These are phyloP conservation scores for Prionailurus viverrinus DNA, from an alignment of 2,113 vertebrate species.

Conservation along the genomic window DNA sequence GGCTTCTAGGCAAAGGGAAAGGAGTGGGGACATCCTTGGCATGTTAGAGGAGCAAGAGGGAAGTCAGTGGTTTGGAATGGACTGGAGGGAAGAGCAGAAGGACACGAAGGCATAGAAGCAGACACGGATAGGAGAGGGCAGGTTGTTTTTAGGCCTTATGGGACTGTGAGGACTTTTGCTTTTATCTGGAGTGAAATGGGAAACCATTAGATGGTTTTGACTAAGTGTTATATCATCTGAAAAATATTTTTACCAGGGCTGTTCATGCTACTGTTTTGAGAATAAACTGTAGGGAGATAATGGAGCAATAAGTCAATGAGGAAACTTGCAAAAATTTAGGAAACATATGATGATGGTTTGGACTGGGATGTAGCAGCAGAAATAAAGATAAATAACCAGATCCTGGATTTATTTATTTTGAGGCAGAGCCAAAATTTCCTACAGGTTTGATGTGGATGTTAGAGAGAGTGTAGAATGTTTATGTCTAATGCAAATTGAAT, in stretches of 20 bases:
- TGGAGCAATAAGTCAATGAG: background rate
- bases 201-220: background rate
- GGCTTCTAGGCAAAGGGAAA: background rate
- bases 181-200: background rate
- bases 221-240: background rate
- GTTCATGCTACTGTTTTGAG: background rate
- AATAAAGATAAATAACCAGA: background rate
- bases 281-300: background rate
- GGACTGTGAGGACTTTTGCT: background rate
- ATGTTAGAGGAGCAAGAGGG: background rate
- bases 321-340: background rate
- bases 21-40: rapidly evolving
- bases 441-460: background rate
- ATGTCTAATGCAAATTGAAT: background rate
- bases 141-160: background rate
- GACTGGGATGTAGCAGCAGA: background rate
- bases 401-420: background rate
- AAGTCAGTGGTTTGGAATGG: background rate
- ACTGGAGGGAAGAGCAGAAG: background rate
- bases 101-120: background rate
- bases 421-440: background rate
- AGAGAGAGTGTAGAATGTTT: background rate
- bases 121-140: background rate
- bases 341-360: background rate
- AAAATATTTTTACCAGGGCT: background rate